A percentile compares a stretch with the other conserved stretches of the same genome.
Conservation (phyloP, 2,113 vertebrate genomes). For the Gadus macrocephalus region DNA sequence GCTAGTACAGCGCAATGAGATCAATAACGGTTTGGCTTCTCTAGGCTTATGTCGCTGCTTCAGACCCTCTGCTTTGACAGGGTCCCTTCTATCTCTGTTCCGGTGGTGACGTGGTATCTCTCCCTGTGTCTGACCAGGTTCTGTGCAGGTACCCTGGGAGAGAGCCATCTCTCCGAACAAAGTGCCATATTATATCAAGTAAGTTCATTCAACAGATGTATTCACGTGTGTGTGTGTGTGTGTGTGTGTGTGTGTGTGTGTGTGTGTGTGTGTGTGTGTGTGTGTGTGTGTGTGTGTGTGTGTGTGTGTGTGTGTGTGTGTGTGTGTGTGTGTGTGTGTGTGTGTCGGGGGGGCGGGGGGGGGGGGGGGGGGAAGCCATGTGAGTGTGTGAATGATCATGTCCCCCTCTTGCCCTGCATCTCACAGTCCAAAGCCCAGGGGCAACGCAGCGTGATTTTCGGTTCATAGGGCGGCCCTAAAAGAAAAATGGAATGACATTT, state of each 20-base stretch:
- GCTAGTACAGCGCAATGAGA: neutral
- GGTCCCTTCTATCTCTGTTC: slow-evolving; percentile 38
- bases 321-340: neutral
- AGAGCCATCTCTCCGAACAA: slow-evolving; percentile 97
- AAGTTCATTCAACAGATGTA: slow-evolving; percentile 61
- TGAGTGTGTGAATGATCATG: slow-evolving; percentile 13
- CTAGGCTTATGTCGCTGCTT: too few species aligned
- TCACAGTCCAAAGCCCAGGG: too few species aligned
- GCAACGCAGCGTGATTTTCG: too few species aligned
- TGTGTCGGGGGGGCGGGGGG: neutral
- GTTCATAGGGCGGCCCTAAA: too few species aligned
- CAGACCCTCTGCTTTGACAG: slow-evolving; percentile 29
- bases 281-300: slow-evolving; percentile 12
- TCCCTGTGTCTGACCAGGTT: slow-evolving; percentile 75
- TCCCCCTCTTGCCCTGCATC: neutral
- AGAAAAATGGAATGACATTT: too few species aligned
- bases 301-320: slow-evolving; percentile 4
- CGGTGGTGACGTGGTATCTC: slow-evolving; percentile 8
- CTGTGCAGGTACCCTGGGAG: slow-evolving; percentile 97
- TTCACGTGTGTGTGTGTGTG: slow-evolving; percentile 21
- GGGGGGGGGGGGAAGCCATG: neutral
- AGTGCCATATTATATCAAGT: slow-evolving; percentile 99
- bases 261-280: neutral
- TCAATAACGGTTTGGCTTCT: too few species aligned
- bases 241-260: neutral